Evolutionary conservation across 2,888 invertebrate genomes (phyloP), one percentile per base, ranked within the genome.

Genomic region (Torymus tubicola): DNA sequence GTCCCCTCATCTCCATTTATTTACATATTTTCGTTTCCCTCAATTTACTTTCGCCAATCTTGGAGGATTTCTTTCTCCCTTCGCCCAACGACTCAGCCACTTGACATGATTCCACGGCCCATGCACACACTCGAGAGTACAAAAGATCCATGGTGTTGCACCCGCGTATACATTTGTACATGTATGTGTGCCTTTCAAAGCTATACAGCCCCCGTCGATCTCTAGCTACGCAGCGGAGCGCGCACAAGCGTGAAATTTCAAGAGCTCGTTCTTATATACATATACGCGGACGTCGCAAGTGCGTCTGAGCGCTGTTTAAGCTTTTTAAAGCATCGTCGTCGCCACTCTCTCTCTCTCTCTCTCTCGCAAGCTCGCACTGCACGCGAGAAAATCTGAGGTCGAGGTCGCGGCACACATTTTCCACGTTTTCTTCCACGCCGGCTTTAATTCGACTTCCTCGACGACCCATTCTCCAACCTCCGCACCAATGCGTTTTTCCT

Each of bases 391-490:
- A 70, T 70, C 79, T 74, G 69, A 64, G 79, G 79, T 80, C 79
- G 74, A 80, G 79, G 79, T 70, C 70, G 64, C 58, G 79, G 53
- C 69, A 70, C 69, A 70, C 21, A 80, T 69, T 80, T 80, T 64
- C 16, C 8, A 5, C 55, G 13, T 3, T 58, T 73, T 55, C 50
- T 50, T 52, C 18, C 18, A 31, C 60, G n/a, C 16, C 8, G 65
- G 55, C 69, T 69, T 55, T 69, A 63, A 68, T 61, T 61, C 16
- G 55, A 70, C 58, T 60, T 72, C 24, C 31, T 60, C 5, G 8
- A 5, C 42, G 42, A 42, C 42, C 8, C 42, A 8, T 42, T 42
- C 42, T 42, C 8, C 42, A 42, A 42, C 8, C 42, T 42, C 42
- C 42, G n/a, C n/a, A 42, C 8, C 42, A 42, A 42, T 42, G 42